Evolutionary conservation across 2,113 vertebrate species (phyloP).

Genomic region (Cebidichthys violaceus): DNA sequence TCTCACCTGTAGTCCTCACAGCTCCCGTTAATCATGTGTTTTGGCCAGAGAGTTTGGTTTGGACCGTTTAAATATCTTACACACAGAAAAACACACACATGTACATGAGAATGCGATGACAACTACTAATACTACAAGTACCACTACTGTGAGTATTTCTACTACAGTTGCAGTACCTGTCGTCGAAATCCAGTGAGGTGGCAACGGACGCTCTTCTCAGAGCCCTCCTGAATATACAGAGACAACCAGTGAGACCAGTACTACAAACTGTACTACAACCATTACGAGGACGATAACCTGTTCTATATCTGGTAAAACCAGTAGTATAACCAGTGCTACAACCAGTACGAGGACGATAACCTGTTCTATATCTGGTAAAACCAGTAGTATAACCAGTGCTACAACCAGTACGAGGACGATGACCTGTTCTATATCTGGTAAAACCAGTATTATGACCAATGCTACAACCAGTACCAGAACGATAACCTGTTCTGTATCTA

Average conservation of each 20-base stretch:
- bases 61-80: constrained; percentile 74
- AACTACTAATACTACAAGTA: background rate
- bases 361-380: background rate
- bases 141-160: background rate
- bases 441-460: background rate
- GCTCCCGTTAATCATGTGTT: constrained; percentile 74
- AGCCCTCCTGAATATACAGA: constrained; percentile 82
- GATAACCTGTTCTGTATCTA: background rate
- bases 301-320: background rate
- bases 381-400: background rate
- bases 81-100: constrained; percentile 19
- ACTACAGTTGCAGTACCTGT: constrained; percentile 79
- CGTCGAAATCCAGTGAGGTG: constrained; percentile 83
- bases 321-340: background rate
- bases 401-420: background rate
- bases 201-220: constrained; percentile 86
- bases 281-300: background rate
- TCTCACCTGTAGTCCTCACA: constrained; percentile 83
- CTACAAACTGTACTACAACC: background rate
- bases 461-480: background rate
- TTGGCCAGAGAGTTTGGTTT: constrained; percentile 65
- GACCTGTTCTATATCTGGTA: background rate
- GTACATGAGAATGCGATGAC: background rate
- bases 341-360: background rate
- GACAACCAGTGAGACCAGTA: background rate